Conservation (phyloP, 2,113 vertebrate species). For the Percopsis transmontana region DNA sequence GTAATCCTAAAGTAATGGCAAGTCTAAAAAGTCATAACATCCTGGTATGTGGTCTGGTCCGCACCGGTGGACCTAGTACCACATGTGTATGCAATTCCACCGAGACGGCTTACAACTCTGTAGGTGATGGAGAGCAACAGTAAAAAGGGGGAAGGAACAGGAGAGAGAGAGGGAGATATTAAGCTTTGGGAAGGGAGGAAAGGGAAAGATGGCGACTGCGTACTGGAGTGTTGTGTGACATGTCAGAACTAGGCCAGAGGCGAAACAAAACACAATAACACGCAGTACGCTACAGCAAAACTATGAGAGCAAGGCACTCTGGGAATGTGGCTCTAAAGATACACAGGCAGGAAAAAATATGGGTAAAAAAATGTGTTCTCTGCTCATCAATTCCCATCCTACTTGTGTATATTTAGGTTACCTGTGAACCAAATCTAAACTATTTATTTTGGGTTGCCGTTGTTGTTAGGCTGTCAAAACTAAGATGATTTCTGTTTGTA, state of each 20-base stretch:
- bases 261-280: constrained; percentile 8
- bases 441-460: too few relatives aligned
- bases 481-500: too few relatives aligned
- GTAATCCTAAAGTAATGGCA: not conserved
- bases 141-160: too few relatives aligned
- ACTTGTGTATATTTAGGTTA: too few relatives aligned
- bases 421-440: too few relatives aligned
- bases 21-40: too few relatives aligned
- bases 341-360: not conserved
- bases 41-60: too few relatives aligned
- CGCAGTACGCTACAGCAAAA: constrained; percentile 15
- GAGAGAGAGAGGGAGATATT: too few relatives aligned
- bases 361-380: not conserved
- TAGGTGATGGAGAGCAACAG: not conserved
- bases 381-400: too few relatives aligned
- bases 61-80: constrained; percentile 4
- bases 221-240: not conserved
- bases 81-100: constrained; percentile 28
- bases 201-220: constrained; percentile 18
- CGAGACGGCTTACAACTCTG: constrained; percentile 6
- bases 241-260: constrained; percentile 13
- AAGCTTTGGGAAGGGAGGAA: too few relatives aligned
- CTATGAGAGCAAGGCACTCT: constrained; percentile 4
- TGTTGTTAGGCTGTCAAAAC: too few relatives aligned
- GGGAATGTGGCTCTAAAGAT: not conserved